A percentile compares a stretch with the other conserved stretches of the same genome.
phyloP scores from a whole-genome alignment of 2,888 invertebrate genomes.

The Scaptodrosophila latifasciaeformis region DNA sequence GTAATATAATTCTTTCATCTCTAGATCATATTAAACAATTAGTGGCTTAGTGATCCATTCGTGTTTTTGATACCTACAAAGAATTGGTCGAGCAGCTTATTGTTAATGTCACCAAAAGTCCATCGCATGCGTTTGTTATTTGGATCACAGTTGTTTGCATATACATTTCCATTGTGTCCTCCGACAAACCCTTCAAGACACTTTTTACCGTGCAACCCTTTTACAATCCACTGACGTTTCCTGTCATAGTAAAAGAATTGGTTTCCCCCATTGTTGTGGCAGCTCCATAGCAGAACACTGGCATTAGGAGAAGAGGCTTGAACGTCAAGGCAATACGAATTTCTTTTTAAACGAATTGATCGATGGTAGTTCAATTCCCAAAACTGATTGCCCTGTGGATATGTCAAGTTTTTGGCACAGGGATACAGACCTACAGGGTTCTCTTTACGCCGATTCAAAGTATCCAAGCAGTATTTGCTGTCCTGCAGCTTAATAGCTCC shows the following conservation, averaged over 20 bases:
- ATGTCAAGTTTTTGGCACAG: conserved; percentile 48
- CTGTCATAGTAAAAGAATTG: conserved; percentile 90
- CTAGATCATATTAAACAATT: no score
- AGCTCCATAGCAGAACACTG: conserved; percentile 85
- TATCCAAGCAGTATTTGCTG: conserved; percentile 81
- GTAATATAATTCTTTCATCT: no score
- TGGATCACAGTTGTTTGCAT: conserved; percentile 80
- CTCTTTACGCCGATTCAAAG: conserved; percentile 75
- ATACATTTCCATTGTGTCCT: conserved; percentile 75
- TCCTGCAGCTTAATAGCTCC: conserved; percentile 84
- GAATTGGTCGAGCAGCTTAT: conserved; percentile 34
- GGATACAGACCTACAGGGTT: conserved; percentile 47
- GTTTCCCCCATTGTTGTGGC: conserved; percentile 93
- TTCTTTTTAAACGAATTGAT: conserved; percentile 75
- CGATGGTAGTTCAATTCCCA: conserved; percentile 58
- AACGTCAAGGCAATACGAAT: conserved; percentile 90
- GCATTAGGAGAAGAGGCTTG: conserved; percentile 81
- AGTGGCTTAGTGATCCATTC: no score
- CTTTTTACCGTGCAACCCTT: conserved; percentile 77
- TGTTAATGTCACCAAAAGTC: conserved; percentile 46
- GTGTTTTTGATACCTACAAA: conserved; percentile 19
- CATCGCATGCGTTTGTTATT: conserved; percentile 48
- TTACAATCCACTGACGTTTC: conserved; percentile 73
- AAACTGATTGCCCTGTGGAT: conserved; percentile 57
- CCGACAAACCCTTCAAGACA: conserved; percentile 82